Percentiles rank a stretch among this genome's conserved stretches.
Evolutionary conservation across 2,888 invertebrate species (phyloP).

Genomic region (Geophilus truncorum): DNA sequence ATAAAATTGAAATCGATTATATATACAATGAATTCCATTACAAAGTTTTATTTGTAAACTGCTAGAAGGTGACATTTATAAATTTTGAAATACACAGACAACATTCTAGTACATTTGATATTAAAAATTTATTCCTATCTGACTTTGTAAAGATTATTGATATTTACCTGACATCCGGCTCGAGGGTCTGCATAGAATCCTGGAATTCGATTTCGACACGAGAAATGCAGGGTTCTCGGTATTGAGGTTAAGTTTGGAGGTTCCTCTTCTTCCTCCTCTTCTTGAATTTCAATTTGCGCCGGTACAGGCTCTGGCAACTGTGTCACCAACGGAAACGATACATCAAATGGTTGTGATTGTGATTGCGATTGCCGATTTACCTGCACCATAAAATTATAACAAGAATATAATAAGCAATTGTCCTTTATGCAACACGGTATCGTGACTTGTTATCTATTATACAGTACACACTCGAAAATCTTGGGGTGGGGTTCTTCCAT

Average conservation of each 20-base stretch:
- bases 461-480: neutral
- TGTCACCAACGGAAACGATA: conserved; percentile 33
- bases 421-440: neutral
- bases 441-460: neutral
- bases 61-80: too few species aligned
- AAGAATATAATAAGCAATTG: neutral
- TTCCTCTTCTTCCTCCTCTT: neutral
- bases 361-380: neutral
- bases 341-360: neutral
- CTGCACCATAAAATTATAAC: neutral
- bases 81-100: neutral
- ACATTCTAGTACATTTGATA: neutral
- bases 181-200: conserved; percentile 36
- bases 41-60: too few species aligned
- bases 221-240: conserved; percentile 33
- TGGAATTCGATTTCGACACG: conserved; percentile 31
- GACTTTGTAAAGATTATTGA: neutral
- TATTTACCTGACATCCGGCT: conserved; percentile 34
- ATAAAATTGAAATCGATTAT: too few species aligned
- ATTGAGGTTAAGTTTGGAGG: conserved; percentile 34
- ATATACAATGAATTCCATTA: too few species aligned
- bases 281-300: neutral
- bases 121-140: neutral
- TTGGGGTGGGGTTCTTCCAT: neutral
- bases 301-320: neutral